Evolutionary conservation across 1,140 invertebrate genomes (phyloP).

Genomic region (Oedothorax gibbosus): DNA sequence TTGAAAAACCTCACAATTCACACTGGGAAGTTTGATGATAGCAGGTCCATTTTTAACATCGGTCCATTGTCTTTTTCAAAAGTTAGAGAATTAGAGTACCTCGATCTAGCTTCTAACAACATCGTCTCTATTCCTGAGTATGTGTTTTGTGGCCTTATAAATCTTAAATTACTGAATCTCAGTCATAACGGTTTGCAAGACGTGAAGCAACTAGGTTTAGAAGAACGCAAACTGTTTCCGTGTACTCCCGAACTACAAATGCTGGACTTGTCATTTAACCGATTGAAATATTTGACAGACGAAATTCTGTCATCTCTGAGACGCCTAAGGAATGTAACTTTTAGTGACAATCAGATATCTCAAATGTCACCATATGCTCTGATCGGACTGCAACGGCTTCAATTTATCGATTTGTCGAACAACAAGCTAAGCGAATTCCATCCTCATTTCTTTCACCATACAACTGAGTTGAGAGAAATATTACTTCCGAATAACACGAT

Average conservation of each 20-base stretch:
- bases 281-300: constrained; percentile 72
- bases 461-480: constrained; percentile 80
- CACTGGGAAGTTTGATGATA: constrained; percentile 79
- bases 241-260: constrained; percentile 76
- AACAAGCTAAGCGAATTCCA: constrained; percentile 83
- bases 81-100: constrained; percentile 78
- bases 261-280: constrained; percentile 84
- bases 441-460: constrained; percentile 79
- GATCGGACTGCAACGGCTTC: constrained; percentile 79
- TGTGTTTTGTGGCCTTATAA: constrained; percentile 80
- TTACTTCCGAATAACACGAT: constrained; percentile 88
- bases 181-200: constrained; percentile 80
- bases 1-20: constrained; percentile 77
- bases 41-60: constrained; percentile 81
- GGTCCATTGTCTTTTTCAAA: constrained; percentile 70
- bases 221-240: constrained; percentile 65
- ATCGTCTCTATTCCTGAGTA: constrained; percentile 62
- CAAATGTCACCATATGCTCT: constrained; percentile 83
- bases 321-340: constrained; percentile 74
- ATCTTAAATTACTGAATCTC: constrained; percentile 84
- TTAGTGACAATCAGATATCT: constrained; percentile 86
- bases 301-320: constrained; percentile 61
- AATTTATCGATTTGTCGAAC: constrained; percentile 85
- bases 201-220: constrained; percentile 57
- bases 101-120: constrained; percentile 63